Base-by-base conservation (phyloP, 1,140 invertebrate genomes). In the Trinorchestia longiramus region DNA sequence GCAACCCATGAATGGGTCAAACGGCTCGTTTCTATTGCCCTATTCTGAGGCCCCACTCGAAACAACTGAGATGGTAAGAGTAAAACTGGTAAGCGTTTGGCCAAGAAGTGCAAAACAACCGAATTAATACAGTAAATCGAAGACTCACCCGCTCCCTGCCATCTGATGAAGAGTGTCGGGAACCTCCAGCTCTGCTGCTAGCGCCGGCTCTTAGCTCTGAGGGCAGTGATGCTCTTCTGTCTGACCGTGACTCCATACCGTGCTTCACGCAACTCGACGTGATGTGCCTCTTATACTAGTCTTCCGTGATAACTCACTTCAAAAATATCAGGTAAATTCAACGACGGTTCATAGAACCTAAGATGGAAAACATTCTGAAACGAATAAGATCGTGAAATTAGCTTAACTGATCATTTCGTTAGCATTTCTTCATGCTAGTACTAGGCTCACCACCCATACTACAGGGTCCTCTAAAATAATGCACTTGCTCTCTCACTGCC, bases 221-320 rank as follows among this genome's bases (percentile, higher is more conserved):
- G 0, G 88, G 88, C 41, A 91, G 43, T 42, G 88, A 91, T 4
- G 88, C 41, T 36, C 88, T 23, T 42, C 88, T 8, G 11, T 91
- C 88, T 8, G 88, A 91, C 41, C 88, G 88, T 41, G 43, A 43
- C 41, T 91, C 88, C 88, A 91, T 91, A n/a, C n/a, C n/a, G n/a
- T n/a, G 0, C 11, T 91, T 19, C 36, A 3, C 11, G 62, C 11
- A 15, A 36, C 28, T 15, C 11, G 8, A 77, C 36, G 8, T 11
- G 62, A 77, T 11, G 28, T 77, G 28, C 47, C 47, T 53, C 19
- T 53, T 19, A 8, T 53, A 53, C 62, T 77, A 77, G 1, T 77
- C 15, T 77, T 77, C 62, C 36, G 28, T 36, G n/a, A n/a, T n/a
- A n/a, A 36, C 62, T 77, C 11, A 19, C 62, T 15, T 77, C 28